Base-by-base conservation (phyloP, 2,113 vertebrate genomes). In the Microtus pennsylvanicus region DNA sequence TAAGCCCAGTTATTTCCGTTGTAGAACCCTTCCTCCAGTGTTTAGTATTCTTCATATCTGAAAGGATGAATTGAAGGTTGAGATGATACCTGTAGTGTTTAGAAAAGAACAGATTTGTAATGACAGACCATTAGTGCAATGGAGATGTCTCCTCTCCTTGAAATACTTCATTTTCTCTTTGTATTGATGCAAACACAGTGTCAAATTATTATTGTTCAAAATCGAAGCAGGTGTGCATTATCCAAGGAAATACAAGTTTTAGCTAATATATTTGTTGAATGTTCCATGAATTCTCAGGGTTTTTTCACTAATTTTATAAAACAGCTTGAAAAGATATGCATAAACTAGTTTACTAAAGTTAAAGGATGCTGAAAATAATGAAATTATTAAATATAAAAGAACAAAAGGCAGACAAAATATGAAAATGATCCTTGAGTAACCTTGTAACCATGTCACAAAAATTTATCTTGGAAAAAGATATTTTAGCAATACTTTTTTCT, bases 131-230 rank as follows among this genome's bases (percentile, higher is more conserved):
- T 78, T 93, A 9, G 5, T 83, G 1, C 1, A 86, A 76, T 0
- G 50, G 3, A 1, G 0, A n/a, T 38, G 35, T 87, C 0, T 55
- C 80, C 75, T 47, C 85, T 38, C 28, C 16, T 95, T 91, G 35
- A 97, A 52, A 55, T 87, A 14, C 67, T 1, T 30, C n/a, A 72
- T 81, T 92, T 91, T 16, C 81, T 94, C 95, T 86, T 52, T n/a
- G 47, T 17, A 28, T 93, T 75, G 75, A 94, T 95, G 28, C 33
- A 96, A 92, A 77, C 42, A 42, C 42, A 42, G 42, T 42, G 42
- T 42, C 42, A 42, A 42, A 42, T 42, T 42, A 42, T 8, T 63
- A 75, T 11, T 81, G 13, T 38, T 87, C 33, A 58, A 65, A 42
- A 87, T 94, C 45, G 81, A 35, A 6, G 4, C 80, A 82, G 35